Percentiles rank a stretch among this genome's conserved stretches.
Conservation (phyloP, 2,113 vertebrate species). For the Lagenorhynchus albirostris region DNA sequence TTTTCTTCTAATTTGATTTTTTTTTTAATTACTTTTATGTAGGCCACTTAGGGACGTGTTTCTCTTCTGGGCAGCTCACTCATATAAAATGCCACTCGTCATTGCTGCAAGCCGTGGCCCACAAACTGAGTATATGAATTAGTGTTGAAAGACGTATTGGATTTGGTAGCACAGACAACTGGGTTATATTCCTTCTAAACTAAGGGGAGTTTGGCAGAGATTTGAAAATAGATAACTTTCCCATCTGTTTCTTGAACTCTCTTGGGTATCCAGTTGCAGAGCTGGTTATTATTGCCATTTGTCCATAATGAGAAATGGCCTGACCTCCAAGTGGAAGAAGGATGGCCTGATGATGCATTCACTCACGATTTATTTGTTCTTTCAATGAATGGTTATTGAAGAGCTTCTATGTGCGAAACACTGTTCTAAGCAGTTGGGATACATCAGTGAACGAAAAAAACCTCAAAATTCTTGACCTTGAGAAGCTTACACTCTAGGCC, state of each 20-base stretch:
- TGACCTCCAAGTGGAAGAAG: not conserved
- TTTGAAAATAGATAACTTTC: not conserved
- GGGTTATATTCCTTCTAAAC: conserved; percentile 4
- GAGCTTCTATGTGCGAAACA: not conserved
- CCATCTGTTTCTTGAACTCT: not conserved
- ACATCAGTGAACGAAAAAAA: not conserved
- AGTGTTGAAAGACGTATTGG: not conserved
- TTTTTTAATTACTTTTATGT: not conserved
- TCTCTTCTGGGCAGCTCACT: not conserved
- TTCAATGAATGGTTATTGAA: not conserved
- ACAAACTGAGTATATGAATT: not conserved
- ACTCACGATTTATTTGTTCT: not conserved
- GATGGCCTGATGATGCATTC: not conserved
- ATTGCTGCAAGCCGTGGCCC: not conserved
- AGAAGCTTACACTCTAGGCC: not conserved
- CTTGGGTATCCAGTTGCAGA: not conserved
- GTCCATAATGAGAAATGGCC: not conserved
- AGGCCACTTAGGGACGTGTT: not conserved
- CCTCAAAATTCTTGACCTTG: not conserved
- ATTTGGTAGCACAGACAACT: not conserved
- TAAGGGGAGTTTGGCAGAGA: not conserved
- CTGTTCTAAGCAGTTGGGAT: not conserved
- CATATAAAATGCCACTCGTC: not conserved
- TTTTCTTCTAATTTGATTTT: conserved; percentile 25
- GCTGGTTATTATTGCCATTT: not conserved